A percentile compares a stretch with the other conserved stretches of the same genome.
Conservation (phyloP, 2,113 vertebrate species). For the Nycticryphes semicollaris region DNA sequence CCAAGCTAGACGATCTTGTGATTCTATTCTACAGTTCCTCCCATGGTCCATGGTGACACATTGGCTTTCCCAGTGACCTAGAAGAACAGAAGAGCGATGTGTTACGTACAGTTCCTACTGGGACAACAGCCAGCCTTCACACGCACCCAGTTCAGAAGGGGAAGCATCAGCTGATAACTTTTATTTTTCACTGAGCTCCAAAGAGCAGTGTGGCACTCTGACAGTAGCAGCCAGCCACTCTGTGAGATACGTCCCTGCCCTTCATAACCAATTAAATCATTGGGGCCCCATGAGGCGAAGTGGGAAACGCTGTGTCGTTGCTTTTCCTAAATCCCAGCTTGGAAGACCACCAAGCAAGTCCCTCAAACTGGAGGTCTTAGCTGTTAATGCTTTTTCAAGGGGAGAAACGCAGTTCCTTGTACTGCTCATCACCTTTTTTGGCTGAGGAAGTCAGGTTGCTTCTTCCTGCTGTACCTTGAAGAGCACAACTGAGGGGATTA, state of each 20-base stretch:
- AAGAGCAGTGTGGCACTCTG: background rate
- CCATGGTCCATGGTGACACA: accelerated
- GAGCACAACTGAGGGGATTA: background rate
- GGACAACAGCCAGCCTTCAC: background rate
- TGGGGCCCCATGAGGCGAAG: background rate
- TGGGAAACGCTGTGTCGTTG: background rate
- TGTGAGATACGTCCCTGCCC: background rate
- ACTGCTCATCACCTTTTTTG: background rate
- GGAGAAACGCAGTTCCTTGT: background rate
- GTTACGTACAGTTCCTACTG: background rate
- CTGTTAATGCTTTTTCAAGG: background rate
- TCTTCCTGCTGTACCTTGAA: background rate
- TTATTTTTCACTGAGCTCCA: background rate
- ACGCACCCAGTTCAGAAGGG: background rate
- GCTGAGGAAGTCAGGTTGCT: background rate
- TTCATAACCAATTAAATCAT: slow-evolving; percentile 45
- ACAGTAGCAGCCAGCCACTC: background rate
- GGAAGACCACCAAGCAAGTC: slow-evolving; percentile 9
- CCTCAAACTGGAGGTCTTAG: background rate
- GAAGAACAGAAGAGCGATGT: background rate
- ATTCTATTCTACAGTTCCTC: background rate
- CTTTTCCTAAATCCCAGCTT: slow-evolving; percentile 44
- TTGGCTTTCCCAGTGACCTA: background rate
- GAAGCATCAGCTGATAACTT: background rate
- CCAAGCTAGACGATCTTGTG: background rate